Evolutionary conservation across 1,140 invertebrate species (phyloP).

Genomic region (Lasioglossum albipes): DNA sequence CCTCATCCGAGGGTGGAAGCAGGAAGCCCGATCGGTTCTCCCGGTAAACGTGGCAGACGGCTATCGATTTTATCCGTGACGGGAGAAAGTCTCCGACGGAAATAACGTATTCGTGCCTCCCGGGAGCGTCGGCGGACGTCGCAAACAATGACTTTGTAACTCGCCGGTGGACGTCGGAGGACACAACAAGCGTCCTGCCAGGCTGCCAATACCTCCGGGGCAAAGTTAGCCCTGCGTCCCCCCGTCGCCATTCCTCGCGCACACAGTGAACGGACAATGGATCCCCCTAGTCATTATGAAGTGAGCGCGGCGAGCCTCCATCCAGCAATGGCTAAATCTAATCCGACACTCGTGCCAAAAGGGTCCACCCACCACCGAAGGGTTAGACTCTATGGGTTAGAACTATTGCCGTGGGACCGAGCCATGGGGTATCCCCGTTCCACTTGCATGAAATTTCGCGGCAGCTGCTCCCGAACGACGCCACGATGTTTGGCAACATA

Average conservation of each 20-base stretch:
- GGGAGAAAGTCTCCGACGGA: slow-evolving; percentile 31
- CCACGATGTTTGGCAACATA: background rate
- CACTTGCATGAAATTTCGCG: slow-evolving; percentile 4
- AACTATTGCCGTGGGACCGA: slow-evolving; percentile 29
- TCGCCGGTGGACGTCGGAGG: slow-evolving; percentile 49
- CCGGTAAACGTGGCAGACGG: background rate
- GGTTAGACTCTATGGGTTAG: slow-evolving; percentile 43
- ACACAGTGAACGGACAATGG: slow-evolving; percentile 54
- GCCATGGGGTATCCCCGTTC: background rate
- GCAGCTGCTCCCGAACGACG: background rate
- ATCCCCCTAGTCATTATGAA: slow-evolving; percentile 64
- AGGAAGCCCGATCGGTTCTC: background rate
- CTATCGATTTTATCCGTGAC: slow-evolving; percentile 45
- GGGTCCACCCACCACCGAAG: slow-evolving; percentile 40
- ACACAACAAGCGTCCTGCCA: slow-evolving; percentile 30
- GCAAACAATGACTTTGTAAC: slow-evolving; percentile 66
- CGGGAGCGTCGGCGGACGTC: slow-evolving; percentile 45
- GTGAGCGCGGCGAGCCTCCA: slow-evolving; percentile 52
- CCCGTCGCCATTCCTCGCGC: slow-evolving; percentile 1
- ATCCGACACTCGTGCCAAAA: slow-evolving; percentile 61
- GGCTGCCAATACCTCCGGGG: slow-evolving; percentile 60
- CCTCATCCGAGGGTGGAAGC: background rate
- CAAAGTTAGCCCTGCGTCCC: slow-evolving; percentile 57
- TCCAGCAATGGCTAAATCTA: slow-evolving; percentile 65
- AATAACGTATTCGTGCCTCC: slow-evolving; percentile 59